A percentile compares a stretch with the other conserved stretches of the same genome.
Evolutionary conservation across 2,797 vertebrate genomes (phyloP).

Genomic region (Gallinago solitaria): DNA sequence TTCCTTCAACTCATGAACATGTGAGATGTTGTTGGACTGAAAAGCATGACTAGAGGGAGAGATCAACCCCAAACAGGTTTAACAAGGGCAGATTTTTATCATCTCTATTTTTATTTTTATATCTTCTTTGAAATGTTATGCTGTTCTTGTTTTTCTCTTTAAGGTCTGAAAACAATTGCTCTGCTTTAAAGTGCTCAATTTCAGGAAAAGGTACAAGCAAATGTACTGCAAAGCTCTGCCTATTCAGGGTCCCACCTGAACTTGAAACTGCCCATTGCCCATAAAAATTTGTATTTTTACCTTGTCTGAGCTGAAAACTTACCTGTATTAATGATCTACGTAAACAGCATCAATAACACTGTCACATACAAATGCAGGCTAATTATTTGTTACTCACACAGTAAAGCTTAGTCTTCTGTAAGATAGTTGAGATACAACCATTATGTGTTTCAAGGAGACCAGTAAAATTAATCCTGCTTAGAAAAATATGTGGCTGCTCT

Average conservation of each 20-base stretch:
- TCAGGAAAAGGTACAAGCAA: not conserved
- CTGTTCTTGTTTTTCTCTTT: not conserved
- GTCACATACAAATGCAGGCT: not conserved
- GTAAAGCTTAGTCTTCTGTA: not conserved
- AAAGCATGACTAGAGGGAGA: not conserved
- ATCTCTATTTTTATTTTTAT: not conserved
- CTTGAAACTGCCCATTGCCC: not conserved
- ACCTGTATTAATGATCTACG: not conserved
- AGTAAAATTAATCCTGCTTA: not conserved
- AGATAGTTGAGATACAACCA: not conserved
- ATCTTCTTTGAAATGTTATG: not conserved
- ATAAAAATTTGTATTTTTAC: not conserved
- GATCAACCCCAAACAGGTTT: not conserved
- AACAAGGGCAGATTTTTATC: not conserved
- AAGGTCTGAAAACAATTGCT: not conserved
- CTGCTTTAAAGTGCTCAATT: not conserved
- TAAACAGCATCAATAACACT: not conserved
- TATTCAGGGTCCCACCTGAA: not conserved
- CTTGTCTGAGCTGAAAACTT: not conserved
- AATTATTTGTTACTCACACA: not conserved
- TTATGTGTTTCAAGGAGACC: not conserved
- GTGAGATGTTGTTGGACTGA: not conserved
- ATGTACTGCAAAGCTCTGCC: not conserved
- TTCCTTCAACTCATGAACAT: not conserved
- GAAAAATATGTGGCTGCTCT: fast-evolving